A percentile compares a stretch with the other conserved stretches of the same genome.
Evolutionary conservation across 2,888 invertebrate genomes (phyloP).

Genomic region (Synergus gifuensis): DNA sequence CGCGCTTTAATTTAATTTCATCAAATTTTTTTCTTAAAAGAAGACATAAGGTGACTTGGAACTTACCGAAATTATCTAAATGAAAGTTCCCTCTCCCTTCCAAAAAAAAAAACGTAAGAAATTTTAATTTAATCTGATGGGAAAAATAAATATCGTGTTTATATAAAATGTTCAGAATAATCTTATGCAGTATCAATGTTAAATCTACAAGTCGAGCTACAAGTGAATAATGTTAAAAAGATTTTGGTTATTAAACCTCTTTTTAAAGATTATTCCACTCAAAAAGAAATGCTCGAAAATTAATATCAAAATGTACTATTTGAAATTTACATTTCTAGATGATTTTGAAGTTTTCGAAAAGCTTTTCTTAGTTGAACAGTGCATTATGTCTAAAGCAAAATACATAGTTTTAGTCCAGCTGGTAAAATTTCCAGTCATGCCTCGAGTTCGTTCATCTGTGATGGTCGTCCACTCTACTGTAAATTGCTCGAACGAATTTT

Average conservation of each 20-base stretch:
- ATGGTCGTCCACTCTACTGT: slow-evolving; percentile 16
- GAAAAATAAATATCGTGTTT: no score
- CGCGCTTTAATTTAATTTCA: neutral
- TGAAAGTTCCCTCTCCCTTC: neutral
- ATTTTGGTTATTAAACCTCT: no score
- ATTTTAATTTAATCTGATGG: neutral
- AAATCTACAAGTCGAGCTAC: no score
- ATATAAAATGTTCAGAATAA: no score
- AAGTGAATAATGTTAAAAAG: no score
- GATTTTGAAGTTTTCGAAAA: neutral
- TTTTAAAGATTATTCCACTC: no score
- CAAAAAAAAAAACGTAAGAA: neutral
- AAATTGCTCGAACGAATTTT: slow-evolving; percentile 28
- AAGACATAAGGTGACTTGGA: neutral
- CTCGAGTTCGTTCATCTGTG: slow-evolving; percentile 10
- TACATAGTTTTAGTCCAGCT: neutral
- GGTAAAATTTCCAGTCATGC: slow-evolving; percentile 14
- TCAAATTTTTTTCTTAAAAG: neutral
- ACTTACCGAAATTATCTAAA: neutral
- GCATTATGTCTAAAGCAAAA: neutral
- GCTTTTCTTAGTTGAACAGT: neutral
- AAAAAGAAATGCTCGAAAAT: no score
- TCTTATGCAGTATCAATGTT: no score
- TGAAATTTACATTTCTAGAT: neutral
- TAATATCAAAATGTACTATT: neutral